These are phyloP conservation scores for Temnothorax ravouxi DNA, from an alignment of 2,888 invertebrate genomes.

Conservation along the genomic window DNA sequence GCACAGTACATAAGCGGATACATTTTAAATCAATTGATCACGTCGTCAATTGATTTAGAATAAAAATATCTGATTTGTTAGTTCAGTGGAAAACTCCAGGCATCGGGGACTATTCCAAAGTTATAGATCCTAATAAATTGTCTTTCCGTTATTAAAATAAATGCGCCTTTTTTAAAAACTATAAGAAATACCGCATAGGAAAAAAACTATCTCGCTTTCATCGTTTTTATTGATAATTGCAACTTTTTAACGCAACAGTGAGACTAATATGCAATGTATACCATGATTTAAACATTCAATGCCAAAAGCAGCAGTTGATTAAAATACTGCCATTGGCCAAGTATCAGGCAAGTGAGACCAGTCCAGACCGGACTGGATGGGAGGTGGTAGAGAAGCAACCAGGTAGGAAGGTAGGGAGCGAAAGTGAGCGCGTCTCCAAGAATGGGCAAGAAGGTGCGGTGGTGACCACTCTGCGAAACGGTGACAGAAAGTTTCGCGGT, in stretches of 20 bases:
- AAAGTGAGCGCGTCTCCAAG: constrained; percentile 85
- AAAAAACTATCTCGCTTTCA: neutral
- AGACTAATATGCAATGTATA: constrained; percentile 12
- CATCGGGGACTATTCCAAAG: neutral
- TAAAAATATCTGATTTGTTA: too few relatives aligned
- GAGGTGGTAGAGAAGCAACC: constrained; percentile 58
- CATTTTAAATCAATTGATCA: too few relatives aligned
- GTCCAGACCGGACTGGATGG: constrained; percentile 47
- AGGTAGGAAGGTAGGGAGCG: constrained; percentile 77
- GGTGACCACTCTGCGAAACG: constrained; percentile 65
- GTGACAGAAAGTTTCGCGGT: constrained; percentile 61
- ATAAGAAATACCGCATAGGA: neutral
- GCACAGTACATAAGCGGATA: too few relatives aligned
- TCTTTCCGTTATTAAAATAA: neutral
- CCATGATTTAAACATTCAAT: constrained; percentile 10
- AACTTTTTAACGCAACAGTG: neutral
- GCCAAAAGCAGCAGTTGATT: constrained; percentile 21
- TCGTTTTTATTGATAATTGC: neutral
- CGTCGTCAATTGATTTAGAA: too few relatives aligned
- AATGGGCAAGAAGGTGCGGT: constrained; percentile 84
- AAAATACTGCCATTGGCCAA: constrained; percentile 11
- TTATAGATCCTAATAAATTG: neutral
- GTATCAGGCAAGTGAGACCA: constrained; percentile 36
- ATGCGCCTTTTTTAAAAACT: neutral
- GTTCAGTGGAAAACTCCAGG: too few relatives aligned